Percentiles rank a stretch among this genome's conserved stretches.
Evolutionary conservation across 2,113 vertebrate species (phyloP).

Genomic region (Gambusia affinis): DNA sequence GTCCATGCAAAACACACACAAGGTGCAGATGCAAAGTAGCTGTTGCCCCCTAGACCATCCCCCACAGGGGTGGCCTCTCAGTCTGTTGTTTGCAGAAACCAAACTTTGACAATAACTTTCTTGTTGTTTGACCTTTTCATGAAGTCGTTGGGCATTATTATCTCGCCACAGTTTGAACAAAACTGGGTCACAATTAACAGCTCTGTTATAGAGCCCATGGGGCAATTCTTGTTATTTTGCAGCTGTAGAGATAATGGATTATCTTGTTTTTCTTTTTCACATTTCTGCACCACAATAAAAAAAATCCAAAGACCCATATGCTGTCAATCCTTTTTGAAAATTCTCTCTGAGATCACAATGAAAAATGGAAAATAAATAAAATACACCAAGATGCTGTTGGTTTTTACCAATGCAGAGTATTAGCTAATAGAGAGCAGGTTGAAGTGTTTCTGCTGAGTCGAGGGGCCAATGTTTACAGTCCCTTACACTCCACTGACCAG

Average conservation of each 20-base stretch:
- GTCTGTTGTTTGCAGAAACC: conserved; percentile 11
- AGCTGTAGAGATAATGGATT: not conserved
- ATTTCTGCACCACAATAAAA: conserved; percentile 1
- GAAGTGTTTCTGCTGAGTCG: conserved; percentile 7
- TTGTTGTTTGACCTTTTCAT: conserved; percentile 54
- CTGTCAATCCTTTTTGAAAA: not conserved
- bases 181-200: conserved; percentile 59
- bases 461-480: conserved; percentile 22
- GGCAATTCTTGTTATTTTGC: conserved; percentile 10
- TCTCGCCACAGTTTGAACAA: conserved; percentile 9
- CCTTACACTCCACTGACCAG: conserved; percentile 7
- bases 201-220: conserved; percentile 33
- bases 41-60: not conserved
- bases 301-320: not conserved
- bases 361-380: not conserved
- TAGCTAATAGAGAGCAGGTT: not conserved
- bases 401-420: not conserved
- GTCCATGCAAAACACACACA: conserved; percentile 47
- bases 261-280: not conserved
- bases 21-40: conserved; percentile 52
- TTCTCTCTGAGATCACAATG: conserved; percentile 3
- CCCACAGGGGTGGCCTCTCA: not conserved
- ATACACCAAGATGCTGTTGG: not conserved
- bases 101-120: conserved; percentile 45
- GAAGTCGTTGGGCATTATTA: conserved; percentile 38